Evolutionary conservation across 2,888 invertebrate genomes (phyloP), one percentile per base, ranked within the genome.

Genomic region (Chorisops tibialis): DNA sequence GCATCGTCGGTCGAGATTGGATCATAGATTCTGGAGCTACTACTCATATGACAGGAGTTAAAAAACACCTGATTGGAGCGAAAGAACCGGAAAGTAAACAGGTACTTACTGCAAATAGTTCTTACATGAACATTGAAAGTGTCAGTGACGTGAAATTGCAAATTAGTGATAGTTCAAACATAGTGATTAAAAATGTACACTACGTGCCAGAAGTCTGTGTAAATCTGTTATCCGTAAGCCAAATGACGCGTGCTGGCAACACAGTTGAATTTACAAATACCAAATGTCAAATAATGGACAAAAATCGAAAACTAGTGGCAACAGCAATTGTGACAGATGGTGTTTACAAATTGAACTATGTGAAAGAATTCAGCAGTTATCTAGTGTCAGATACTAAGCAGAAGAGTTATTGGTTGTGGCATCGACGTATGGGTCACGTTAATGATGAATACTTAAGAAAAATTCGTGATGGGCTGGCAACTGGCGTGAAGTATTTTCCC

Each of bases 371-470:
- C 19, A 37, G 62, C 43, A 38, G 14, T n/a, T 9, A 19, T 18
- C 37, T 54, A 47, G 62, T 38, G 6, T 35, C 62, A 37, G 22
- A 37, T 9, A 37, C 49, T 14, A 64, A 37, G 5, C 49, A 7
- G 21, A 49, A 62, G 19, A 38, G 47, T 18, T 37, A 50, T 9
- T 24, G 54, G 22, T 49, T 69, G n/a, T 70, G 70, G 69, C 70
- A 70, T 43, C 65, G 66, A 12, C 60, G 69, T 43, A 47, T 70
- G 45, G 69, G 67, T n/a, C 68, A 68, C 24, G 67, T 70, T 24
- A 68, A 68, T 58, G 49, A 41, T 14, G 58, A 63, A 16, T 63
- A 65, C 37, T 35, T 64, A n/a, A 51, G 19, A 2, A 63, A 61
- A 59, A 60, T 65, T 3, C 63, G 50, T 49, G 59, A 62, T n/a